Percentiles rank a stretch among this genome's conserved stretches.
phyloP scores from a whole-genome alignment of 2,113 vertebrate species.

The Bettongia penicillata region DNA sequence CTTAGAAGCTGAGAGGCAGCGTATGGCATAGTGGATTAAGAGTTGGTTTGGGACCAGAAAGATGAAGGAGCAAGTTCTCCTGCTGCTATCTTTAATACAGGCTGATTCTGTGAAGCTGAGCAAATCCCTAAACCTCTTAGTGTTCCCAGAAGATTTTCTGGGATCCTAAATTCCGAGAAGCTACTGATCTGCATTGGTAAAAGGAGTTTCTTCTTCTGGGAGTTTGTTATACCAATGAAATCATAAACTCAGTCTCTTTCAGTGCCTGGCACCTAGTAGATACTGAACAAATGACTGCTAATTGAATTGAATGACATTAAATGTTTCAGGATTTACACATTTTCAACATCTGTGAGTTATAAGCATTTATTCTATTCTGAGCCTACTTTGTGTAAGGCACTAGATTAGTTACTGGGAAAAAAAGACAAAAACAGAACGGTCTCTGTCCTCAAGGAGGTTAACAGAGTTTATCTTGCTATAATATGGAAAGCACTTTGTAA shows the following conservation, averaged over 20 bases:
- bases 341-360: neutral
- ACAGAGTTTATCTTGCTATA: neutral
- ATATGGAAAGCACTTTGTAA: neutral
- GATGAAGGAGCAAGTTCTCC: neutral
- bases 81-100: neutral
- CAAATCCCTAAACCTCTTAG: neutral
- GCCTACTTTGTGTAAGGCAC: neutral
- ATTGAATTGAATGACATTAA: neutral
- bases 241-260: neutral
- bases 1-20: neutral
- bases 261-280: neutral
- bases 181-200: neutral
- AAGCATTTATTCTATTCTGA: neutral
- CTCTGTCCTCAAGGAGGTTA: neutral
- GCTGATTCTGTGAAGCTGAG: neutral
- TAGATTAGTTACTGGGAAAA: neutral
- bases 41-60: neutral
- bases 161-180: neutral
- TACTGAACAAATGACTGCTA: neutral
- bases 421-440: neutral
- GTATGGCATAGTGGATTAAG: neutral
- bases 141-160: neutral
- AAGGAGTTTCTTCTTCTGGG: neutral
- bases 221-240: neutral
- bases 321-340: neutral